phyloP scores from a whole-genome alignment of 2,888 invertebrate genomes.

The Troides oblongomaculatus region DNA sequence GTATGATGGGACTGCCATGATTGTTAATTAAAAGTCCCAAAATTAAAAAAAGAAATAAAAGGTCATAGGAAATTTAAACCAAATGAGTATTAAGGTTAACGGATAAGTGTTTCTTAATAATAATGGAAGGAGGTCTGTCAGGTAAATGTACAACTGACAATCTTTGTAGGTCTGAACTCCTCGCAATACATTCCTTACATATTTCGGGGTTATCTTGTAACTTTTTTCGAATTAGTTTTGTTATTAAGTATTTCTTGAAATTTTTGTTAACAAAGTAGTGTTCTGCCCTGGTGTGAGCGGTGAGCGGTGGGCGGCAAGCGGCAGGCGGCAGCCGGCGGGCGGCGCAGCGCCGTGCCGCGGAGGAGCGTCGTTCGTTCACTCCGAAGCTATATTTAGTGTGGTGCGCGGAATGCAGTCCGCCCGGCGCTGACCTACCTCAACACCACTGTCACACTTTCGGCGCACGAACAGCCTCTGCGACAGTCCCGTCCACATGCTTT shows the following conservation, averaged over 20 bases:
- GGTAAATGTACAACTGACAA: too few relatives aligned
- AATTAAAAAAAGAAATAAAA: too few relatives aligned
- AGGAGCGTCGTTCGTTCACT: constrained; percentile 68
- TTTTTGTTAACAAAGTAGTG: neutral
- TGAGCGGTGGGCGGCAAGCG: neutral
- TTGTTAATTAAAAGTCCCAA: too few relatives aligned
- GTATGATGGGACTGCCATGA: too few relatives aligned
- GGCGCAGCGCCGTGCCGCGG: constrained; percentile 31
- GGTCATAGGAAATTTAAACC: too few relatives aligned
- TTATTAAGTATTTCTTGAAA: neutral
- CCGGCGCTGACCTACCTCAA: constrained; percentile 60
- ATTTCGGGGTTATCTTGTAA: neutral
- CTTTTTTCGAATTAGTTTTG: neutral
- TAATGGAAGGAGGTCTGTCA: too few relatives aligned
- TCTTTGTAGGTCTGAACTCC: too few relatives aligned
- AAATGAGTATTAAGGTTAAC: too few relatives aligned
- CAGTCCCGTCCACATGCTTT: constrained; percentile 1
- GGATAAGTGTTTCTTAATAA: too few relatives aligned
- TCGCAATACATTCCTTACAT: too few relatives aligned
- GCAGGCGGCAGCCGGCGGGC: neutral
- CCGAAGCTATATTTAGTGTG: constrained; percentile 74
- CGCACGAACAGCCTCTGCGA: constrained; percentile 55
- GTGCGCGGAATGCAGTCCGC: constrained; percentile 51
- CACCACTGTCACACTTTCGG: constrained; percentile 67
- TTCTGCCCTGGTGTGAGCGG: constrained; percentile 6